Base-by-base conservation (phyloP, 2,797 vertebrate genomes). In the Malurus leucopterus region DNA sequence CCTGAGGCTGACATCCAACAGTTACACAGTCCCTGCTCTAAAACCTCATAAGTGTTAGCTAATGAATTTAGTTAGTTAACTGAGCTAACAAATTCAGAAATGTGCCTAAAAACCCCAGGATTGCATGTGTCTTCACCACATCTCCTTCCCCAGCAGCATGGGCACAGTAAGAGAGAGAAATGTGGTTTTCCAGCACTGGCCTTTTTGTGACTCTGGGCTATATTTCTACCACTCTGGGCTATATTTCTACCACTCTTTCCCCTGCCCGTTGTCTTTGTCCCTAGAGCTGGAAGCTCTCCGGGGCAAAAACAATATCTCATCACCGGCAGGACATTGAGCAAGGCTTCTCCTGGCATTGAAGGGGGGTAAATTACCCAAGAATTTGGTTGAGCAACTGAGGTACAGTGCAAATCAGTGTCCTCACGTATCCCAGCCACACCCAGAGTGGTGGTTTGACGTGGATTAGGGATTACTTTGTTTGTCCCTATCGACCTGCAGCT, bases 311-410 rank as follows among this genome's bases (percentile, higher is more conserved):
- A 75, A 15, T 5, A 15, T 58, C 79, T 70, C 73, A 40, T 64
- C 9, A 1, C 36, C 53, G 34, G 32, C 23, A 87, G 38, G 5
- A 84, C 62, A 71, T 79, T 89, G 32, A 88, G 69, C 44, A 92
- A 92, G 51, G 62, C 40, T 75, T 93, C 71, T 79, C 13, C 36
- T 59, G 47, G 17, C 36, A 9, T 44, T 76, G 38, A 38, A 76
- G 23, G 10, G 8, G 29, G 55, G 61, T 4, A 73, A 65, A 87
- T 93, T 88, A 65, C 71, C 54, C 61, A 94, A 83, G 38, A 61
- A n/a, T 4, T 34, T 2, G 0, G 46, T 90, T 88, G 64, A 58
- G 91, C 29, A 95, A 94, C 26, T 12, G 44, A 86, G 64, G 36
- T n/a, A 54, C 4, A 0, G 83, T 24, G 34, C 21, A 74, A 79